Base-by-base conservation (phyloP, 2,888 invertebrate species). In the Torymus texanus region DNA sequence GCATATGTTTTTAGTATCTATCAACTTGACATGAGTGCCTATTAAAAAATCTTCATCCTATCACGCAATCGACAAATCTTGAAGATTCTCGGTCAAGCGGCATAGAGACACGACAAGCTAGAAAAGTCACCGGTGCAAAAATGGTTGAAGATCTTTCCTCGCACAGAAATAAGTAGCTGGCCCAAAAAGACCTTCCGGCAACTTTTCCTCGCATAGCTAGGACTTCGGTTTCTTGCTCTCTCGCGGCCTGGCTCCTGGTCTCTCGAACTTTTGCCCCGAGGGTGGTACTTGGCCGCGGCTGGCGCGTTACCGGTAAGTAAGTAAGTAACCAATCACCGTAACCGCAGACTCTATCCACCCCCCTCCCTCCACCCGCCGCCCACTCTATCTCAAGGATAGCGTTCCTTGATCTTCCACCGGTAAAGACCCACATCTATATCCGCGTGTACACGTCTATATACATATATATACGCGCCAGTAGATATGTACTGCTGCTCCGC, bases 311-410 rank as follows among this genome's bases (percentile, higher is more conserved):
- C 29, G 29, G 29, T 29, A 78, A 83, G 82, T 85, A 83, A 85
- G 86, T 84, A 83, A 86, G 85, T 84, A 86, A 87, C 87, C 86
- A 86, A 87, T 87, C 86, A 85, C 84, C 80, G 75, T 77, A 75
- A 80, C 83, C 75, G 63, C 80, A 72, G 82, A 79, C 82, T 78
- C 81, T 73, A 50, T 70, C 41, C 80, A 61, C 29, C 65, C 21
- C 58, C 75, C n/a, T n/a, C n/a, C n/a, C n/a, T 70, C 41, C 80
- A 73, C 16, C 65, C 50, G 18, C 55, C 12, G 11, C 51, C 21
- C 61, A 16, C 68, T 75, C 74, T 66, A 65, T 73, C 79, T 55
- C 41, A 63, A 75, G 73, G 79, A 70, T 76, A 66, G 62, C 71
- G 62, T 75, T 79, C 79, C 82, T 72, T 79, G 80, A 79, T 80